A percentile compares a stretch with the other conserved stretches of the same genome.
phyloP scores from a whole-genome alignment of 1,140 invertebrate genomes.

The Dendroctonus ponderosae region DNA sequence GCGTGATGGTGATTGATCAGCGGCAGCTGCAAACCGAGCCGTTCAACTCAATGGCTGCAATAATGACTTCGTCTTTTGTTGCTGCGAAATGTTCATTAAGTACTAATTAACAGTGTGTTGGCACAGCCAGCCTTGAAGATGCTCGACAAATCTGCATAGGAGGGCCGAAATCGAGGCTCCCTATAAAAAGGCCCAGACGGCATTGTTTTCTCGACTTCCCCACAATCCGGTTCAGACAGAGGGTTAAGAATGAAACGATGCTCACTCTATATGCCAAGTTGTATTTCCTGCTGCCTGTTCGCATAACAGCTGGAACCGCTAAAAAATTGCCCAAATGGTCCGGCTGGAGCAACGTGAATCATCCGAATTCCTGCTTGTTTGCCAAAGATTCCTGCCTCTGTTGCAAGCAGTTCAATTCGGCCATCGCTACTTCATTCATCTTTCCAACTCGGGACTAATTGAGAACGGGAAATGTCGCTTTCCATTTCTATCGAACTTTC shows the following conservation, averaged over 20 bases:
- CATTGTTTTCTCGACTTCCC: slow-evolving; percentile 14
- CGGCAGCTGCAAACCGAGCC: slow-evolving; percentile 6
- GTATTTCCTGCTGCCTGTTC: neutral
- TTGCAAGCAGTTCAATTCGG: neutral
- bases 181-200: slow-evolving; percentile 2
- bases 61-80: neutral
- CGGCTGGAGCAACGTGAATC: neutral
- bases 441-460: no score
- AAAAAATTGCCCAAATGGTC: neutral
- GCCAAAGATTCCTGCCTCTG: neutral
- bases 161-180: neutral
- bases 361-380: neutral
- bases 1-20: neutral
- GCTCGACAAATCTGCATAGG: neutral
- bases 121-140: slow-evolving; percentile 2
- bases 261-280: neutral
- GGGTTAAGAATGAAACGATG: slow-evolving; percentile 15
- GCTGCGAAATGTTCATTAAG: neutral
- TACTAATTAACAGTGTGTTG: neutral
- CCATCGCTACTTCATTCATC: neutral
- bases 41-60: neutral
- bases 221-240: slow-evolving; percentile 13
- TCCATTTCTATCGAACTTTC: no score
- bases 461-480: no score
- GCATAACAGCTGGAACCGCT: neutral